A percentile compares a stretch with the other conserved stretches of the same genome.
Evolutionary conservation across 2,113 vertebrate species (phyloP).

Genomic region (Callopanchax toddi): DNA sequence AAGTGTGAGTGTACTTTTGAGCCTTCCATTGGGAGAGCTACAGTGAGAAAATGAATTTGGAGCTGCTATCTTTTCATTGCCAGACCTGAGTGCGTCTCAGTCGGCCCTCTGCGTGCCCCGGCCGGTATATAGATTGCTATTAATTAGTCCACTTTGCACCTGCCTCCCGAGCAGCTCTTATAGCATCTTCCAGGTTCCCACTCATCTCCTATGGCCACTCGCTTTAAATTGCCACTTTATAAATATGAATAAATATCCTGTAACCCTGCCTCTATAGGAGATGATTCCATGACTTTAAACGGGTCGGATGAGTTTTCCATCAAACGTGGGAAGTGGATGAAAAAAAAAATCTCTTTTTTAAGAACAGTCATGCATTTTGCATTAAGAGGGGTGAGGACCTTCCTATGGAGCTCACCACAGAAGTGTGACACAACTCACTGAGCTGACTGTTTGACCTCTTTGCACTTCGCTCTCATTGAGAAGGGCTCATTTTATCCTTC

Average conservation of each 20-base stretch:
- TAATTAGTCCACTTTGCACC: slow-evolving; percentile 79
- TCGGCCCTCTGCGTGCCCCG: slow-evolving; percentile 66
- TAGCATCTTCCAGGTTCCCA: slow-evolving; percentile 67
- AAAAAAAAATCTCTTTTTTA: slow-evolving; percentile 40
- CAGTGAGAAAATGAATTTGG: slow-evolving; percentile 77
- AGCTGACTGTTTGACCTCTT: slow-evolving; percentile 54
- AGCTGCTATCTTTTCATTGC: slow-evolving; percentile 79
- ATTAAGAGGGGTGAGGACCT: slow-evolving; percentile 59
- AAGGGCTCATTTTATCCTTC: slow-evolving; percentile 56
- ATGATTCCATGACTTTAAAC: slow-evolving; percentile 52
- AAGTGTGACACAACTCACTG: slow-evolving; percentile 47
- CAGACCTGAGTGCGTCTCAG: slow-evolving; percentile 73
- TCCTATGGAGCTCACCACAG: slow-evolving; percentile 43
- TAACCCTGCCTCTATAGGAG: slow-evolving; percentile 56
- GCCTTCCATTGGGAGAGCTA: slow-evolving; percentile 70
- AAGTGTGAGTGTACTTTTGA: slow-evolving; percentile 74
- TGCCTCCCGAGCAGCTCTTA: slow-evolving; percentile 70
- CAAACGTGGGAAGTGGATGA: slow-evolving; percentile 37
- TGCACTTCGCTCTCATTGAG: slow-evolving; percentile 54
- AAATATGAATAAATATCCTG: slow-evolving; percentile 75
- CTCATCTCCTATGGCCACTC: slow-evolving; percentile 62
- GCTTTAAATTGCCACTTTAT: slow-evolving; percentile 71
- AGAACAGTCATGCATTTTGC: slow-evolving; percentile 58
- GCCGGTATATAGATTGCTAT: slow-evolving; percentile 76
- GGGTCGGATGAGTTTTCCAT: slow-evolving; percentile 50